Conservation (phyloP, 2,888 invertebrate genomes). For the Laspeyria flexula region DNA sequence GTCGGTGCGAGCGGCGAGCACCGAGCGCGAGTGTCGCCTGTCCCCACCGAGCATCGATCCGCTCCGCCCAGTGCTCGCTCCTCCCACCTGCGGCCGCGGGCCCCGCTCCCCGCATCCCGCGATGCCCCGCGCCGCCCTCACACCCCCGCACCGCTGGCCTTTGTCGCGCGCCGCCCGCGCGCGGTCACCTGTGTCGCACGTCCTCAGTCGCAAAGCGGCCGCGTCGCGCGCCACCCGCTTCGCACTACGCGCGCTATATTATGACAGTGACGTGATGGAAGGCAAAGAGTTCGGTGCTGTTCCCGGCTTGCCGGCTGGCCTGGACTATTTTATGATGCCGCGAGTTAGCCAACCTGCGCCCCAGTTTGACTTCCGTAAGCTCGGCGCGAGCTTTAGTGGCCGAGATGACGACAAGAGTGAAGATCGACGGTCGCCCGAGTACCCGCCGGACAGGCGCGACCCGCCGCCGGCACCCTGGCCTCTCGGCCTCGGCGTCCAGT, state of each 20-base stretch:
- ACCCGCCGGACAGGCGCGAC: constrained; percentile 71
- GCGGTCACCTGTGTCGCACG: constrained; percentile 86
- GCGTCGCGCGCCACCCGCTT: constrained; percentile 87
- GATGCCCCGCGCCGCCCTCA: constrained; percentile 51
- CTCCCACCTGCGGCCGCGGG: constrained; percentile 72
- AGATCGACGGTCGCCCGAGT: constrained; percentile 75
- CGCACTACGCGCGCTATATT: constrained; percentile 69
- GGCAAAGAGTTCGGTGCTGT: constrained; percentile 81
- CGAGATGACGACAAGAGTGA: constrained; percentile 79
- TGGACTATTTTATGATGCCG: constrained; percentile 85
- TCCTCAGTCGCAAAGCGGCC: constrained; percentile 85
- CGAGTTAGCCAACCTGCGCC: constrained; percentile 93
- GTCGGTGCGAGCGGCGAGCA: constrained; percentile 71
- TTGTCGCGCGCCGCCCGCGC: constrained; percentile 80
- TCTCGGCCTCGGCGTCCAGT: constrained; percentile 93
- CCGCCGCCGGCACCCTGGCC: constrained; percentile 89
- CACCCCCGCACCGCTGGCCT: constrained; percentile 76
- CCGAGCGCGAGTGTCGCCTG: constrained; percentile 81
- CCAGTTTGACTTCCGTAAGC: constrained; percentile 94
- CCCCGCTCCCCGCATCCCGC: constrained; percentile 44
- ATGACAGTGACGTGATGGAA: constrained; percentile 84
- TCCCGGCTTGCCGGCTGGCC: constrained; percentile 79
- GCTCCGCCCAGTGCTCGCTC: constrained; percentile 83
- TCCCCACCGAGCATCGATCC: constrained; percentile 85
- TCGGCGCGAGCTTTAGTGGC: constrained; percentile 88